phyloP scores from a whole-genome alignment of 2,888 invertebrate species.

The Tiliacea citrago region DNA sequence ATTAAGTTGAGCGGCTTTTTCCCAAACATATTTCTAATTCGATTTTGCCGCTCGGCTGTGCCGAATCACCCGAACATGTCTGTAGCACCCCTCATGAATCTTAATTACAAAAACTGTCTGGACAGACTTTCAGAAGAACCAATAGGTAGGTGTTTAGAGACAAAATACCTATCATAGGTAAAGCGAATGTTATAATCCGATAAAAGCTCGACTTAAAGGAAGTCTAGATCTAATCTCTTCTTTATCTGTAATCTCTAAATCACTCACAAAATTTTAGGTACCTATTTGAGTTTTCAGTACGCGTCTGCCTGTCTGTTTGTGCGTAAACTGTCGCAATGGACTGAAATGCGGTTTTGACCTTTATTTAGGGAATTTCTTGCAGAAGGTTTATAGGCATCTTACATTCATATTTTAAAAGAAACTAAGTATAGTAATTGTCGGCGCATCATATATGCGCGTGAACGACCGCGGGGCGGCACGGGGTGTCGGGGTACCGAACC shows the following conservation, averaged over 20 bases:
- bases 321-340: neutral
- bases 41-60: neutral
- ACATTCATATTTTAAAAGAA: no score
- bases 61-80: neutral
- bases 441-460: no score
- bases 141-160: neutral
- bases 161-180: neutral
- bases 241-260: slow-evolving; percentile 2
- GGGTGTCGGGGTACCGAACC: no score
- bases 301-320: neutral
- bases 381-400: neutral
- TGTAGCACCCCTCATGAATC: neutral
- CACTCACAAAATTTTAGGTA: neutral
- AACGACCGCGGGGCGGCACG: no score
- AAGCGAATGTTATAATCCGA: neutral
- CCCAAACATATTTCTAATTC: neutral
- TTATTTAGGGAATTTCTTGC: neutral
- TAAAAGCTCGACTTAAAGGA: neutral
- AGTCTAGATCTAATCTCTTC: neutral
- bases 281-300: no score
- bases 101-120: neutral
- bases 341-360: neutral
- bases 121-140: neutral
- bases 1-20: neutral
- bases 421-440: no score